Conservation (phyloP, 1,140 invertebrate species). For the Cheumatopsyche charites region DNA sequence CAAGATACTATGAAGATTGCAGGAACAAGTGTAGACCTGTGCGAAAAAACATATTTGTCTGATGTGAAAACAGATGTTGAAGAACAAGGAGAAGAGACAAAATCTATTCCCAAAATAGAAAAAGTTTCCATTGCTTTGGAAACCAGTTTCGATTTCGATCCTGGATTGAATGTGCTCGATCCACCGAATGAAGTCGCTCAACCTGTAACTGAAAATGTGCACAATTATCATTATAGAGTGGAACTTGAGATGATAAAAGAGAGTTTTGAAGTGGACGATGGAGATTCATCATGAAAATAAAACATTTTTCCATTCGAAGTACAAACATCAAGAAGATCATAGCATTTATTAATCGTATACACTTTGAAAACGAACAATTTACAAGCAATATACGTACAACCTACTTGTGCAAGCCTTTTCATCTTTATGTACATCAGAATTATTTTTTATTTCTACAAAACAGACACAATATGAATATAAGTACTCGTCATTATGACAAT, state of each 20-base stretch:
- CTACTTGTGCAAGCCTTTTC: too few species aligned
- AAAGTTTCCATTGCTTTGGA: slow-evolving; percentile 34
- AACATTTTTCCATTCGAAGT: too few species aligned
- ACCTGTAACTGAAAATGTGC: slow-evolving; percentile 30
- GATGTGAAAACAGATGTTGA: not conserved
- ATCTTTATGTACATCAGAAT: too few species aligned
- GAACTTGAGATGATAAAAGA: slow-evolving; percentile 48
- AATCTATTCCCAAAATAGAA: slow-evolving; percentile 2
- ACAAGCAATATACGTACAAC: too few species aligned
- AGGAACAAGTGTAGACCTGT: slow-evolving; percentile 37
- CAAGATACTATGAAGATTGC: slow-evolving; percentile 23
- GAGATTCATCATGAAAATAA: slow-evolving; percentile 16
- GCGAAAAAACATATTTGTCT: slow-evolving; percentile 17
- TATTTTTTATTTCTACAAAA: too few species aligned
- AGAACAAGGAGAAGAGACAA: not conserved
- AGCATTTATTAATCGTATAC: too few species aligned
- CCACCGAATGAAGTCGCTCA: not conserved
- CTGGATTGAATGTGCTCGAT: not conserved
- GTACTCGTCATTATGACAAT: too few species aligned
- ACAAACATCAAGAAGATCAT: too few species aligned
- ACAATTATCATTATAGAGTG: slow-evolving; percentile 37
- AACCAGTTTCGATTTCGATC: slow-evolving; percentile 44
- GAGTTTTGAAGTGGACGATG: slow-evolving; percentile 45
- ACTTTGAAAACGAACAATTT: too few species aligned
- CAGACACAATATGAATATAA: too few species aligned